Conservation (phyloP, 2,797 vertebrate genomes). For the Buceros bicornis region DNA sequence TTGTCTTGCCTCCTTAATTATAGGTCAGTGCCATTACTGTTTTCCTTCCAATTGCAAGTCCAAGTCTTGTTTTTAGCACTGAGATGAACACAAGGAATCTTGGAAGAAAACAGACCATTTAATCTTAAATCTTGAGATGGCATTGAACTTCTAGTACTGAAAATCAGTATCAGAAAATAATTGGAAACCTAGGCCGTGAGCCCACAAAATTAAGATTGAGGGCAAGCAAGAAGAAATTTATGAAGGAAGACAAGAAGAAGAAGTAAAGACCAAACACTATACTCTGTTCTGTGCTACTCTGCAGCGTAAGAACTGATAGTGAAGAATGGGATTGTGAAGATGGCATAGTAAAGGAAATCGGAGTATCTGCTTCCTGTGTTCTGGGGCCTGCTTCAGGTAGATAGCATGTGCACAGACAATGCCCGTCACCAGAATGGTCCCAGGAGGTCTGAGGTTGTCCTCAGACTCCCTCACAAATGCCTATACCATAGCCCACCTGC, state of each 20-base stretch:
- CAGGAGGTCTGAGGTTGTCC: background rate
- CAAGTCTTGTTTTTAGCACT: background rate
- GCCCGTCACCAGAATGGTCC: background rate
- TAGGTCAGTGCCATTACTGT: background rate
- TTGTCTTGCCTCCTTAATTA: background rate
- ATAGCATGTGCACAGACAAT: background rate
- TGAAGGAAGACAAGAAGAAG: background rate
- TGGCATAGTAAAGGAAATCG: background rate
- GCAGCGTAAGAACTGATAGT: background rate
- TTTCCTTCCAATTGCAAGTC: background rate
- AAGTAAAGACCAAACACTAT: background rate
- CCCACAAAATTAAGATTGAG: background rate
- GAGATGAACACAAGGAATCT: background rate
- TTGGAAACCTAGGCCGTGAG: background rate
- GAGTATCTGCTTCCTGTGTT: background rate
- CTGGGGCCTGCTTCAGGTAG: background rate
- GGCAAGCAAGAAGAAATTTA: background rate
- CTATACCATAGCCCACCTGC: background rate
- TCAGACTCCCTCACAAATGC: background rate
- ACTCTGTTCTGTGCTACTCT: background rate
- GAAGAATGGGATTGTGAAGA: background rate
- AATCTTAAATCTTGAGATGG: background rate
- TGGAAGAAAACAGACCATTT: background rate
- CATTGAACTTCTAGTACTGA: background rate
- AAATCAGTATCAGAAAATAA: background rate